Conservation (phyloP, 2,797 vertebrate genomes). For the Pipistrellus kuhlii region DNA sequence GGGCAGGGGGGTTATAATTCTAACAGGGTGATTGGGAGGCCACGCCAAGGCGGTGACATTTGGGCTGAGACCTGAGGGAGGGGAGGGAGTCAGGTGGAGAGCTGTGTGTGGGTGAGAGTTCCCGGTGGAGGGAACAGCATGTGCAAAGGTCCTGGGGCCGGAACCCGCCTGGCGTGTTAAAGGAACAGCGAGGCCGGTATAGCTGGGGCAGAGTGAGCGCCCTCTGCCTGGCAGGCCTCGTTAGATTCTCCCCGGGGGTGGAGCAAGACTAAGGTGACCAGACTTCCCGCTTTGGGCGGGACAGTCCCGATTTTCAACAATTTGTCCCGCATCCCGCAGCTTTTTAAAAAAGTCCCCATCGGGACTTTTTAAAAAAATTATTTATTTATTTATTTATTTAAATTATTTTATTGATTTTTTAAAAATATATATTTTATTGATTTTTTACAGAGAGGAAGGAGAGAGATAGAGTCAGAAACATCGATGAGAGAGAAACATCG, state of each 20-base stretch:
- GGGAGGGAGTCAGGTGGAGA: not conserved
- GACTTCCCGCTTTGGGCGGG: too few relatives aligned
- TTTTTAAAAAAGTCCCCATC: too few relatives aligned
- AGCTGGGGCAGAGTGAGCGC: not conserved
- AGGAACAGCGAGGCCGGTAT: not conserved
- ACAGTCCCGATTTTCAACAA: too few relatives aligned
- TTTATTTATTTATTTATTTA: too few relatives aligned
- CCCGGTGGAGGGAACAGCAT: not conserved
- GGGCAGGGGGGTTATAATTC: not conserved
- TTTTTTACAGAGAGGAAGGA: too few relatives aligned
- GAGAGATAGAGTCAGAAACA: too few relatives aligned
- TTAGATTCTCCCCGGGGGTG: not conserved
- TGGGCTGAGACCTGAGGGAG: not conserved
- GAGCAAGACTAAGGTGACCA: not conserved
- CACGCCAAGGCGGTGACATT: not conserved
- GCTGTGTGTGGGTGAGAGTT: too few relatives aligned
- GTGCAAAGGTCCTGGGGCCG: not conserved
- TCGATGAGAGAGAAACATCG: too few relatives aligned
- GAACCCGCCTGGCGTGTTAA: fast-evolving
- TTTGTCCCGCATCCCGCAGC: too few relatives aligned
- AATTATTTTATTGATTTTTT: too few relatives aligned
- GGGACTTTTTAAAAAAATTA: too few relatives aligned
- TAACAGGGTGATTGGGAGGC: fast-evolving
- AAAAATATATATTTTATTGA: too few relatives aligned
- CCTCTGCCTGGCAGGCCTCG: not conserved